A percentile compares a stretch with the other conserved stretches of the same genome.
phyloP scores from a whole-genome alignment of 2,797 vertebrate species.

The Trichosurus vulpecula region DNA sequence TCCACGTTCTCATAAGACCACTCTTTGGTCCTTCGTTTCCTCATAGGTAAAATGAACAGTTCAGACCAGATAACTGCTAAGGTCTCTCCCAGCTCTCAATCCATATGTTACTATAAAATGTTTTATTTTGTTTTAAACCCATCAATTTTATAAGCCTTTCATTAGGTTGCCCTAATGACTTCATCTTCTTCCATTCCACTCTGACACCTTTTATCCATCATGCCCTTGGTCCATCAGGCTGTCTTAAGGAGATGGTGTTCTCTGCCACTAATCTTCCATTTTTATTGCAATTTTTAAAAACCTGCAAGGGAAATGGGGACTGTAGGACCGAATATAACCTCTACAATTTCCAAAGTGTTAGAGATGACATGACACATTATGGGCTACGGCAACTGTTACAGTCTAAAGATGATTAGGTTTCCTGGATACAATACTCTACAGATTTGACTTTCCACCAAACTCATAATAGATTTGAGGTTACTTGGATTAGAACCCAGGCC shows the following conservation, averaged over 20 bases:
- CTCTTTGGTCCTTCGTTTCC: neutral
- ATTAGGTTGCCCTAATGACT: neutral
- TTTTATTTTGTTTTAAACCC: neutral
- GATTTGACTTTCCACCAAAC: slow-evolving; percentile 66
- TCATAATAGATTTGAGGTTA: slow-evolving; percentile 64
- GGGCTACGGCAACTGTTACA: slow-evolving; percentile 35
- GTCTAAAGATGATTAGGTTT: slow-evolving; percentile 64
- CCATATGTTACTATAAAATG: neutral
- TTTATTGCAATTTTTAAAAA: slow-evolving; percentile 43
- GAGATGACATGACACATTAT: slow-evolving; percentile 60
- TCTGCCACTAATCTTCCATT: slow-evolving; percentile 16
- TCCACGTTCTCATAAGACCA: neutral
- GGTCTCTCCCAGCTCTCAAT: neutral
- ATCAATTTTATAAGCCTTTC: neutral
- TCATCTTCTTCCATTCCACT: neutral
- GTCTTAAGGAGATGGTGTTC: slow-evolving; percentile 5
- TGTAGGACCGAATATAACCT: slow-evolving; percentile 33
- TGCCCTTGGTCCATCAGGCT: neutral
- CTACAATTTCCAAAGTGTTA: slow-evolving; percentile 65
- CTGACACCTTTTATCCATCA: neutral
- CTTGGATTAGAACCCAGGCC: slow-evolving; percentile 60
- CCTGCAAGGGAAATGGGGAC: slow-evolving; percentile 44
- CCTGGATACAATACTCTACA: slow-evolving; percentile 52
- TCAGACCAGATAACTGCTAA: neutral
- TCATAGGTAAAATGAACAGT: neutral